These are phyloP conservation scores for Myodes glareolus DNA, from an alignment of 2,113 vertebrate species.

Conservation along the genomic window DNA sequence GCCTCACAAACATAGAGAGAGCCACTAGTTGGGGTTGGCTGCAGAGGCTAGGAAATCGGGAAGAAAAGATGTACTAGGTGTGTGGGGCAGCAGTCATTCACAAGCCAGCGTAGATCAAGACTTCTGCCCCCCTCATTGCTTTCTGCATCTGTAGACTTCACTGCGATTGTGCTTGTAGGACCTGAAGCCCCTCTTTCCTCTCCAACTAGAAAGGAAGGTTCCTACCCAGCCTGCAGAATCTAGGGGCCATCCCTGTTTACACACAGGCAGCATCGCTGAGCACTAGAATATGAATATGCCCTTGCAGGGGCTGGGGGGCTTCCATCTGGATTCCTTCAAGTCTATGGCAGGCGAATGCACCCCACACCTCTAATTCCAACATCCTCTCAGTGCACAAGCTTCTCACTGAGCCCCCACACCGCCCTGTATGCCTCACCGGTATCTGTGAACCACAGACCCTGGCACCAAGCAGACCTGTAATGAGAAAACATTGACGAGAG, in stretches of 20 bases:
- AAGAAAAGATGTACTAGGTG: not conserved
- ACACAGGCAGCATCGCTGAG: fast-evolving
- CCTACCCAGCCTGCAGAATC: not conserved
- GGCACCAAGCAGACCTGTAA: not conserved
- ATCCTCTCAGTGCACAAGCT: not conserved
- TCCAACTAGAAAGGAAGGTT: not conserved
- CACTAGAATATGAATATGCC: not conserved
- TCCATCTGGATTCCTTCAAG: not conserved
- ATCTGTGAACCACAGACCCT: not conserved
- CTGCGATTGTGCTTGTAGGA: not conserved
- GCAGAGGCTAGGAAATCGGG: not conserved
- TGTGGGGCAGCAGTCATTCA: not conserved
- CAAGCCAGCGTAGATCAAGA: not conserved
- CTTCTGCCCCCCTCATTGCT: not conserved
- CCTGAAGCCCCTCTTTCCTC: not conserved
- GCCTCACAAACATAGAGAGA: not conserved
- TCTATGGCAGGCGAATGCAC: not conserved
- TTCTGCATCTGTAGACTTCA: not conserved
- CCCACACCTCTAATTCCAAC: not conserved
- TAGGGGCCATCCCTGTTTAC: not conserved
- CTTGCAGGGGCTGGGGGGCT: not conserved
- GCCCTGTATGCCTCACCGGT: not conserved
- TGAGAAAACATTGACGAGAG: not conserved
- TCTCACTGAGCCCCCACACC: not conserved
- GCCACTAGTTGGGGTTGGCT: not conserved